These are phyloP conservation scores for Zele albiditarsus DNA, from an alignment of 2,888 invertebrate species.

Conservation along the genomic window DNA sequence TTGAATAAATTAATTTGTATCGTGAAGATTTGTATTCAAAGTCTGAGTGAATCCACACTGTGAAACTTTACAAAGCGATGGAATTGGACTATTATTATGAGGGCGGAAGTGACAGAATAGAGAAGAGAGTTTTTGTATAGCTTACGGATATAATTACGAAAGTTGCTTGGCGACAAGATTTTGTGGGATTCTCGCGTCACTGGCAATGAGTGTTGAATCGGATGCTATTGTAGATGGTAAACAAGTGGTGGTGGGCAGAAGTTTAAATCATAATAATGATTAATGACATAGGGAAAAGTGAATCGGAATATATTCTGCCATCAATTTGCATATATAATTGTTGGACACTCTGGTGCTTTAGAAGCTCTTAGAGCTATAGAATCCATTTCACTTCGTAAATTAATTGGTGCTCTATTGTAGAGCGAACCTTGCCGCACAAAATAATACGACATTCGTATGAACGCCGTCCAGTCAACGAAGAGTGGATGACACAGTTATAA, in stretches of 20 bases:
- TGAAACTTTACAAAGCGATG: neutral
- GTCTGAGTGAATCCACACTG: neutral
- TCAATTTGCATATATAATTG: neutral
- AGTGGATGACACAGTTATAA: neutral
- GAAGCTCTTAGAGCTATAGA: neutral
- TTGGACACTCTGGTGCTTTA: neutral
- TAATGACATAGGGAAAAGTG: neutral
- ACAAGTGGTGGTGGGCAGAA: neutral
- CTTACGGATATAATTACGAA: neutral
- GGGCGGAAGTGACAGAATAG: neutral
- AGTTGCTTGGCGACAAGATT: conserved; percentile 13
- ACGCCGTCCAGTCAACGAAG: neutral
- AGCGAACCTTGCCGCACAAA: neutral
- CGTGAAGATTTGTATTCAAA: neutral
- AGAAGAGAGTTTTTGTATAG: neutral
- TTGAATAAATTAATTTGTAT: neutral
- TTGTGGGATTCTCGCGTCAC: conserved; percentile 6
- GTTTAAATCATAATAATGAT: neutral
- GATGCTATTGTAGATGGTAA: neutral
- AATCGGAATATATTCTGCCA: neutral
- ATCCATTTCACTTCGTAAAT: neutral
- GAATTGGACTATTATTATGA: conserved; percentile 4
- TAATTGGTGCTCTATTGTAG: neutral
- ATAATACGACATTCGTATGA: neutral
- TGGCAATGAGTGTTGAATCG: neutral